Evolutionary conservation across 53 echinoderm and acorn worm species (phyloP).

Genomic region (Paelopatides confundens): DNA sequence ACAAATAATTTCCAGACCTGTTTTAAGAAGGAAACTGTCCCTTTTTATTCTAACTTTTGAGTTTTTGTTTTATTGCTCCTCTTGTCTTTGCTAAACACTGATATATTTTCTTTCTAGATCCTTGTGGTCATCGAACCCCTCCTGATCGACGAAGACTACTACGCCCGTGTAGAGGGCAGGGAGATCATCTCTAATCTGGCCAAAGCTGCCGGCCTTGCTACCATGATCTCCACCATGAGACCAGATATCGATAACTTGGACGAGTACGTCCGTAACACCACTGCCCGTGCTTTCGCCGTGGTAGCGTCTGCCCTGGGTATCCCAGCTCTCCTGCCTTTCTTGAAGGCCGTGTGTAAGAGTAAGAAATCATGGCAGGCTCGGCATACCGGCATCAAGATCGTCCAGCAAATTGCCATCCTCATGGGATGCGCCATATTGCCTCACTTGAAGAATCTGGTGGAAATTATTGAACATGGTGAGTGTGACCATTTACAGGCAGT

Average conservation of each 20-base stretch:
- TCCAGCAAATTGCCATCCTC: conserved; percentile 99
- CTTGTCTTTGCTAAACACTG: no score
- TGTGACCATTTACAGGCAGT: neutral
- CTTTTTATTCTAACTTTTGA: no score
- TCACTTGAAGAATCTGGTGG: conserved; percentile 95
- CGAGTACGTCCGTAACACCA: conserved; percentile 99
- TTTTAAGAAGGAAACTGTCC: no score
- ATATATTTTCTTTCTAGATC: conserved; percentile 64
- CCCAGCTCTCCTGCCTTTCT: conserved; percentile 92
- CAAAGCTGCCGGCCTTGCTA: conserved; percentile 98
- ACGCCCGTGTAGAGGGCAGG: conserved; percentile 97
- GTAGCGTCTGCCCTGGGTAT: conserved; percentile 98
- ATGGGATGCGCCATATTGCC: conserved; percentile 99
- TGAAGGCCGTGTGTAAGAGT: conserved; percentile 98
- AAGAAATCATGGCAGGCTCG: conserved; percentile 99
- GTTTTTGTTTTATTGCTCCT: no score
- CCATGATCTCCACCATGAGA: conserved; percentile 99
- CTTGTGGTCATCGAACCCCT: conserved; percentile 99
- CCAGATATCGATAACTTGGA: conserved; percentile 99
- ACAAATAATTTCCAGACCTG: no score
- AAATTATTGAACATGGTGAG: conserved; percentile 99
- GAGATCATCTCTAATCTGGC: conserved; percentile 99
- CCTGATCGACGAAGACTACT: conserved; percentile 99
- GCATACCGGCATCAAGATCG: conserved; percentile 99
- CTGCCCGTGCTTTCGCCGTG: conserved; percentile 98